Evolutionary conservation across 2,888 invertebrate genomes (phyloP), one percentile per base, ranked within the genome.

Genomic region (Helobdella robusta): DNA sequence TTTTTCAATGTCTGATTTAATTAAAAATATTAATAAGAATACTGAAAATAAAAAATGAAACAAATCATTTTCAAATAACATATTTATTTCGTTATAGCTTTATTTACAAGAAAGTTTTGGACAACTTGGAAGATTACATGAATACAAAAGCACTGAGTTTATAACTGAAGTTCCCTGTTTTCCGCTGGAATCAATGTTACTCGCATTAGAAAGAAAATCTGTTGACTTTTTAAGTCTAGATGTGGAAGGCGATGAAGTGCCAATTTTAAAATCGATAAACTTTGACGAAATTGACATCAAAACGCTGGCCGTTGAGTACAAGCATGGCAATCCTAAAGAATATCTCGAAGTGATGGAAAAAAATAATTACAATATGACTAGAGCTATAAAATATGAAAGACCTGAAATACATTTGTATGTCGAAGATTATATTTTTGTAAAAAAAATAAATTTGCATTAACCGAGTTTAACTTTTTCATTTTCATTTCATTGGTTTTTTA

Each of bases 181-280:
- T 77, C 90, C 90, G 65, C 82, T 91, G 68, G 88, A 86, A 77
- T 89, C 89, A 1, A 83, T 90, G 69, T 82, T 90, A 77, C 80
- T 88, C 73, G 89, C 89, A 58, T 87, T 86, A 69, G 86, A 87
- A 75, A 84, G 85, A 59, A 83, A 86, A 8, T 81, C 80, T 46
- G 83, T 89, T 30, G 85, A 87, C 79, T 86, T 86, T 76, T 82
- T 89, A 71, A 85, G 86, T 75, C 81, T 90, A 68, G 86, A 84
- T 68, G 83, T 85, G 0, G 81, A 80, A 32, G 81, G 84, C 1
- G 76, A 77, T 48, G 84, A 84, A 73, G 74, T 83, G 23, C 77
- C 80, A 6, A 84, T 85, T 4, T 78, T 86, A 58, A 78, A 78
- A 65, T 84, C 84, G 18, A 79, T 86, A 76, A 86, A 86, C 6